Evolutionary conservation across 1,140 invertebrate species (phyloP).

Genomic region (Diprion similis): DNA sequence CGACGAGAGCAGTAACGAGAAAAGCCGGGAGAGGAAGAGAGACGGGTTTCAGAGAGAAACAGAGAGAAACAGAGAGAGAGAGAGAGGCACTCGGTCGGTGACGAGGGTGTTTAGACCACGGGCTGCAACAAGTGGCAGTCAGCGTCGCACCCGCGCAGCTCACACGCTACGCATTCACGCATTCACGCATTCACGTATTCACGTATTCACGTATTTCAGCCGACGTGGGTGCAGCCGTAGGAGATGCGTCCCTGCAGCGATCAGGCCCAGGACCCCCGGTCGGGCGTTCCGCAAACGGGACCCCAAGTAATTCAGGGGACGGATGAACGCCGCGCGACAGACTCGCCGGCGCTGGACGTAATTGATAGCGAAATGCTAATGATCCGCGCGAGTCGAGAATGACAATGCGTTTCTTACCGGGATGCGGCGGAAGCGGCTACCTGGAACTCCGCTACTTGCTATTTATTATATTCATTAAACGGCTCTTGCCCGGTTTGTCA

Average conservation of each 20-base stretch:
- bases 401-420: constrained; percentile 50
- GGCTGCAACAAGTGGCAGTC: constrained; percentile 52
- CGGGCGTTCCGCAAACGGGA: constrained; percentile 9
- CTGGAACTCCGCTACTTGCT: background rate
- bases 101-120: constrained; percentile 44
- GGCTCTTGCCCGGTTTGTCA: background rate
- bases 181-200: background rate
- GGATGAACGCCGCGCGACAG: constrained; percentile 20
- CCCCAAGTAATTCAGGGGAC: constrained; percentile 14
- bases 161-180: background rate
- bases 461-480: constrained; percentile 8
- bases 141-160: constrained; percentile 11
- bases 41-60: constrained; percentile 11
- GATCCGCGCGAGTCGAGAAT: constrained; percentile 52
- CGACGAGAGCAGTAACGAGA: constrained; percentile 4
- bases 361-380: constrained; percentile 57
- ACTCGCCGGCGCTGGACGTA: constrained; percentile 35
- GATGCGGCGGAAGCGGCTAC: constrained; percentile 18
- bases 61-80: constrained; percentile 8
- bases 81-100: constrained; percentile 19
- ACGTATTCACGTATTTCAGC: too few species aligned
- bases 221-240: background rate
- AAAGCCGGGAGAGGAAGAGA: constrained; percentile 15
- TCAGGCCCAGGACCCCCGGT: background rate
- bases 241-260: background rate